phyloP scores from a whole-genome alignment of 2,888 invertebrate genomes.

The Yponomeuta evonymella region DNA sequence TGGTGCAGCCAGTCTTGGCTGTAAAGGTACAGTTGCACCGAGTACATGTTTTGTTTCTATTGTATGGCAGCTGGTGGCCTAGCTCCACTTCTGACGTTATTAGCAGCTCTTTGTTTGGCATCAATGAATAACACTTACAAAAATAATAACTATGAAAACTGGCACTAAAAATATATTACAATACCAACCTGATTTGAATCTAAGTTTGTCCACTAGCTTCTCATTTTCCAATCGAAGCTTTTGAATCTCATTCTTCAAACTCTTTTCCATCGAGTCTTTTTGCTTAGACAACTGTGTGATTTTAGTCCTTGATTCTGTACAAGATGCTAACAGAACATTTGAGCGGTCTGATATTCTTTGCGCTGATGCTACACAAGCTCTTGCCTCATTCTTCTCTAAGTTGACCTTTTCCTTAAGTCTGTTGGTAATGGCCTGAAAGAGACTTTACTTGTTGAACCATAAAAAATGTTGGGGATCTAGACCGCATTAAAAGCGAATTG shows the following conservation, averaged over 20 bases:
- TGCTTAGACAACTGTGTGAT: slow-evolving; percentile 53
- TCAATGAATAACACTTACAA: too few species aligned
- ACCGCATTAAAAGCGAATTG: too few species aligned
- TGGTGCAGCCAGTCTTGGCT: too few species aligned
- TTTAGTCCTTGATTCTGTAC: slow-evolving; percentile 46
- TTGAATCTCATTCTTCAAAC: slow-evolving; percentile 51
- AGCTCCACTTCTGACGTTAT: too few species aligned
- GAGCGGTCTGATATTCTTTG: slow-evolving; percentile 60
- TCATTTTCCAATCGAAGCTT: slow-evolving; percentile 57
- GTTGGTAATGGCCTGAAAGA: slow-evolving; percentile 38
- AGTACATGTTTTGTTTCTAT: too few species aligned
- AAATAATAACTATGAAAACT: too few species aligned
- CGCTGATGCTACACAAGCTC: slow-evolving; percentile 61
- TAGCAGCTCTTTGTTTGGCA: too few species aligned
- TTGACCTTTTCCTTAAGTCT: slow-evolving; percentile 48
- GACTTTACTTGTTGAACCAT: not conserved
- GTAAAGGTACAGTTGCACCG: too few species aligned
- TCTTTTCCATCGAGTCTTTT: slow-evolving; percentile 52
- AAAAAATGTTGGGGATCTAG: too few species aligned
- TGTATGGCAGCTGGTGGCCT: too few species aligned
- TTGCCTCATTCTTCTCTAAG: slow-evolving; percentile 57
- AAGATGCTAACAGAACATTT: slow-evolving; percentile 47
- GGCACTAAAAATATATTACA: not conserved
- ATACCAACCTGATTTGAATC: slow-evolving; percentile 49
- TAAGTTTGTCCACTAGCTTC: slow-evolving; percentile 51